phyloP scores from a whole-genome alignment of 2,113 vertebrate genomes.

The Chamaea fasciata region DNA sequence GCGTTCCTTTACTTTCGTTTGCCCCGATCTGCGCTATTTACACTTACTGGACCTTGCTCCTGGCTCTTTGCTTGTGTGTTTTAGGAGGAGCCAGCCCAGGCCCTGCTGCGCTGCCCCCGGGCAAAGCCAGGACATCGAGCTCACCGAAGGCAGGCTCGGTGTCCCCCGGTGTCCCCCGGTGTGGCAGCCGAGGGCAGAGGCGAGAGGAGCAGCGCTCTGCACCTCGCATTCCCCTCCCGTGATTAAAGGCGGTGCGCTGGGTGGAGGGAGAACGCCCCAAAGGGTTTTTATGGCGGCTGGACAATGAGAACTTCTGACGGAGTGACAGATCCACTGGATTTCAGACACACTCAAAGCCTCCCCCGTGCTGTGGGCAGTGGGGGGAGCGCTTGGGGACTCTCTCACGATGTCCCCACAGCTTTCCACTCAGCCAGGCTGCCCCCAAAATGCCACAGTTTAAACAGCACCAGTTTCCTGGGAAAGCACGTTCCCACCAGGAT shows the following conservation, averaged over 20 bases:
- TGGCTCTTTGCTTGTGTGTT: neutral
- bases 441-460: neutral
- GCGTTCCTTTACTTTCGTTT: accelerated
- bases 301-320: conserved; percentile 11
- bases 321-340: too few species aligned
- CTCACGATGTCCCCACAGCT: neutral
- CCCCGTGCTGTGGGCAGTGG: neutral
- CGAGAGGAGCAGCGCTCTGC: neutral
- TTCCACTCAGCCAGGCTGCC: neutral
- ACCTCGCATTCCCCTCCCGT: neutral
- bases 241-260: neutral
- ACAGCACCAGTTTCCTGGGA: neutral
- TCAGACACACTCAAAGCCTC: neutral
- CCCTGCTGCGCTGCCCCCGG: neutral
- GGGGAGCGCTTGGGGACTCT: neutral
- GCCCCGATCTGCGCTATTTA: accelerated
- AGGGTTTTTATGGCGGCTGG: conserved; percentile 16
- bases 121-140: neutral
- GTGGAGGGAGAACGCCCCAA: neutral
- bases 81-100: neutral
- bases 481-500: accelerated
- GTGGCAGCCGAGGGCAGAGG: neutral
- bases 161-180: neutral
- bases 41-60: accelerated
- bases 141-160: neutral